Evolutionary conservation across 2,888 invertebrate species (phyloP), one percentile per base, ranked within the genome.

Genomic region (Melinopterus prodromus): DNA sequence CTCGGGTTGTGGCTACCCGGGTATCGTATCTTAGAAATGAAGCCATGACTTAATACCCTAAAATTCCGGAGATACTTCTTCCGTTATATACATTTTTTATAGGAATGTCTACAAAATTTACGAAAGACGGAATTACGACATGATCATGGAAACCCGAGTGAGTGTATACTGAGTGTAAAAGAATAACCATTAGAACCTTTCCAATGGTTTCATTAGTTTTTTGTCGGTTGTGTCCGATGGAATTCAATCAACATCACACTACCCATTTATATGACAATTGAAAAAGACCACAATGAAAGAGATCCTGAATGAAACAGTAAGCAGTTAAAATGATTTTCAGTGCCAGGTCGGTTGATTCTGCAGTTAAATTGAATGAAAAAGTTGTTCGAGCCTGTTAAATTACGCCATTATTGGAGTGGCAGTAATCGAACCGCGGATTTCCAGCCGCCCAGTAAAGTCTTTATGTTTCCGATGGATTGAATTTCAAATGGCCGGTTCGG

Each of bases 401-500:
- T 7, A 12, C 53, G 5, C 12, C 53, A 53, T 26, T 26, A 26
- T 53, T 53, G 9, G 53, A 53, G 53, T 12, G 53, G 53, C 12
- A 12, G 53, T 53, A 53, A 53, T 53, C 53, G 9, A 53, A 53
- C 53, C 53, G 53, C 53, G 53, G 53, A 53, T 53, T 53, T 12
- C 9, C 12, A 53, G 53, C 12, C 53, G 53, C 53, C 53, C 53
- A 53, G 53, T 53, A 53, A 76, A 70, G 79, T 79, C 79, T 79
- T 79, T 79, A 79, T 79, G 79, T 79, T 79, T 76, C 79, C 79
- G 37, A 76, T 71, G 76, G 79, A 79, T 79, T 79, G 79, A 79
- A 79, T 79, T 76, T 79, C 79, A 79, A 79, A 79, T 79, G 70
- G 75, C 37, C 79, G 71, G 76, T 70, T 75, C 79, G 79, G 37